Evolutionary conservation across 2,797 vertebrate genomes (phyloP), one percentile per base, ranked within the genome.

Genomic region (Pogoniulus pusillus): DNA sequence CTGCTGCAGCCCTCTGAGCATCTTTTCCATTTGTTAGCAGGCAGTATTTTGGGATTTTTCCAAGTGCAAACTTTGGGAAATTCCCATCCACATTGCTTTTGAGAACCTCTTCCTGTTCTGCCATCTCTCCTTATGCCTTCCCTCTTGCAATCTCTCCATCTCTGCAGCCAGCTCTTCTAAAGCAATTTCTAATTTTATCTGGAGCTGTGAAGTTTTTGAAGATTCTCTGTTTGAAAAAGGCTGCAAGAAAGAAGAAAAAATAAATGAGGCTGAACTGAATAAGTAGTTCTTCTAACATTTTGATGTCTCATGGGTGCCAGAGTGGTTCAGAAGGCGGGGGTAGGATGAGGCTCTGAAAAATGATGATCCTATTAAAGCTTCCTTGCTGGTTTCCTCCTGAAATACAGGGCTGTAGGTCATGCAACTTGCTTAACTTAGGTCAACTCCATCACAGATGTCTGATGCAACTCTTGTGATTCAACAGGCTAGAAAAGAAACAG

Each of bases 121-220:
- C 41, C 63, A 13, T 72, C 65, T 66, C 75, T 82, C 79, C 73
- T 93, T 62, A 68, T 79, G 82, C 65, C 63, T 93, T 47, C 63
- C 87, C 84, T 85, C 59, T 77, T 89, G 59, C 70, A 89, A 78
- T 93, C 88, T 73, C 22, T 1, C 64, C 82, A 90, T 93, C 84
- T 76, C 75, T 89, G 51, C 76, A 87, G 64, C 0, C 1, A 83
- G 64, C 5, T 71, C 84, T 82, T 82, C 92, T 94, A 78, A 95
- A 95, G 66, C 49, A 75, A 24, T 51, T 93, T 96, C 93, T 94
- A 96, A 95, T 95, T 96, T 93, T 95, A 71, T 91, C 90, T 69
- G 71, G 58, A 89, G 77, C 86, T 91, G 87, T 84, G 94, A 93
- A 94, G n/a, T 89, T 96, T 94, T 89, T 91, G 80, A 91, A 94